Percentiles rank a stretch among this genome's conserved stretches.
Conservation (phyloP, 2,797 vertebrate species). For the Masticophis lateralis region DNA sequence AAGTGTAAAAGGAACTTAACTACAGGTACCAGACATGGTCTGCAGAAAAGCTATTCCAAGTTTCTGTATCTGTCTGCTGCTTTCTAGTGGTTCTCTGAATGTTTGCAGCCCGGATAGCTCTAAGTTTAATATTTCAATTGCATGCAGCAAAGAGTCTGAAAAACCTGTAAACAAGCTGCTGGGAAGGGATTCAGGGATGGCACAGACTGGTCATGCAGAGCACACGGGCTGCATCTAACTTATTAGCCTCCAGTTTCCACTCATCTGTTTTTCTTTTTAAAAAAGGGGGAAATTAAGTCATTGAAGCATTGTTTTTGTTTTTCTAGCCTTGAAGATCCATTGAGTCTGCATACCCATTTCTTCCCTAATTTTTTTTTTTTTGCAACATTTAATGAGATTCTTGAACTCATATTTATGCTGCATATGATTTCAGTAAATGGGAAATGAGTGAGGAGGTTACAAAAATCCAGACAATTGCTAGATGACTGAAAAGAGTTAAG, state of each 20-base stretch:
- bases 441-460: background rate
- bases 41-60: background rate
- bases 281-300: background rate
- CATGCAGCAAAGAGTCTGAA: background rate
- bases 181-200: background rate
- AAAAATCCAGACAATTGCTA: background rate
- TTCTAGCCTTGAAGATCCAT: background rate
- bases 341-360: background rate
- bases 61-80: background rate
- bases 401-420: background rate
- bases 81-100: background rate
- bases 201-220: background rate
- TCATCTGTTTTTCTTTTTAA: background rate
- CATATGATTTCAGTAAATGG: background rate
- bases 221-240: background rate
- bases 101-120: background rate
- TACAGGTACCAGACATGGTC: background rate
- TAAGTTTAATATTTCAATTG: background rate
- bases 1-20: background rate
- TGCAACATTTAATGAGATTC: background rate
- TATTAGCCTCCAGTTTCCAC: background rate
- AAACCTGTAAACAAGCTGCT: background rate
- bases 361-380: background rate
- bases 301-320: background rate
- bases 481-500: background rate